Evolutionary conservation across 2,113 vertebrate species (phyloP).

Genomic region (Cynoglossus semilaevis): DNA sequence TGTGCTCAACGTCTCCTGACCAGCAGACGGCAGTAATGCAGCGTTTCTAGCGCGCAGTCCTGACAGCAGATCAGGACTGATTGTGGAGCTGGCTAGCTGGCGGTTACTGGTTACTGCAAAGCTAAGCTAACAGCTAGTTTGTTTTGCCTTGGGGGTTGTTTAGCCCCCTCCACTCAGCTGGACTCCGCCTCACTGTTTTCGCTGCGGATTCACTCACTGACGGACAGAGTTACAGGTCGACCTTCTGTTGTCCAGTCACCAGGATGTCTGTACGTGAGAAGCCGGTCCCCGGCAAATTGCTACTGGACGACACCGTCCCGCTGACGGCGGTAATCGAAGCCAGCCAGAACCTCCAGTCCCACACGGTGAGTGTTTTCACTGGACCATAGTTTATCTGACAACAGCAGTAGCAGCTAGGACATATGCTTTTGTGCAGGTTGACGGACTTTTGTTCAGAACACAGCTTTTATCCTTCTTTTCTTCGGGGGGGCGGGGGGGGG

Average conservation of each 20-base stretch:
- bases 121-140: conserved; percentile 17
- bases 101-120: conserved; percentile 45
- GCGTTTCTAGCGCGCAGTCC: neutral
- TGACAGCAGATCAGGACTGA: too few relatives aligned
- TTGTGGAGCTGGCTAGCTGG: neutral
- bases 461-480: neutral
- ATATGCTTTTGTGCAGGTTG: fast-evolving
- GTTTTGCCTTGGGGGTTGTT: neutral
- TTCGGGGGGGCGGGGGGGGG: too few relatives aligned
- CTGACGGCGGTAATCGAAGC: conserved; percentile 89
- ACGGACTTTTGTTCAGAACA: neutral
- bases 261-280: conserved; percentile 90
- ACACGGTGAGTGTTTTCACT: conserved; percentile 81
- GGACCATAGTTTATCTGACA: neutral
- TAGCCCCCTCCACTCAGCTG: neutral
- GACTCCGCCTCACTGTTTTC: neutral
- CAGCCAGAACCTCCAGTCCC: conserved; percentile 90
- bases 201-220: conserved; percentile 4
- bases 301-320: conserved; percentile 88
- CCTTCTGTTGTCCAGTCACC: neutral
- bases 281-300: conserved; percentile 78
- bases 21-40: conserved; percentile 12
- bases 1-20: neutral
- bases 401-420: neutral
- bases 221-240: conserved; percentile 1